Evolutionary conservation across 2,113 vertebrate species (phyloP), one percentile per base, ranked within the genome.

Genomic region (Lates calcarifer): DNA sequence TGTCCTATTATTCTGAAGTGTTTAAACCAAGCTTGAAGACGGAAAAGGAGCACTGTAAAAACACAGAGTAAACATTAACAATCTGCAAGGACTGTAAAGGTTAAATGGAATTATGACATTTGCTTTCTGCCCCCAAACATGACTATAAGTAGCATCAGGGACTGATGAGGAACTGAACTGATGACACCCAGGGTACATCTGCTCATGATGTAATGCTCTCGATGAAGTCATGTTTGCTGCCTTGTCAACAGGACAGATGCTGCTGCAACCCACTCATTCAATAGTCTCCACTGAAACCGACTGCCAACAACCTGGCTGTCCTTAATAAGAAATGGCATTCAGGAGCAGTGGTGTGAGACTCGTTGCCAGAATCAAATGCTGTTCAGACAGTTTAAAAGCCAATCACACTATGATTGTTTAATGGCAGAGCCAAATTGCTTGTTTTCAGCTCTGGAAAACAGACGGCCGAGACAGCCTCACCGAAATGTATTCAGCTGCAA

Each of bases 191-290:
- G 64, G 71, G 33, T 84, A 79, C 82, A 91, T 89, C 58, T 65
- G 74, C 33, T 81, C 15, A 15, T 83, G 67, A 88, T 87, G 83
- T 73, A 82, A 92, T 79, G 65, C 76, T 61, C 78, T 79, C 90
- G 78, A 88, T 85, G 88, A 85, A 90, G 87, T 87, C 85, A 79
- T 83, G 84, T 83, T 81, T 78, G 75, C 81, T 79, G 82, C 70
- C 86, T 61, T 77, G 89, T 91, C 86, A 79, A 87, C 71, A 81
- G 88, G 81, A 89, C 87, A 90, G 88, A 87, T 84, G 87, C 85
- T 86, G 77, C 79, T 68, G 78, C 84, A n/a, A 69, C 83, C 79
- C 89, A 78, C 72, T 85, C 81, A 79, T 74, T 86, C 85, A 83
- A 63, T 62, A 80, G 79, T 68, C 72, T 74, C 67, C 66, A 53